These are phyloP conservation scores for Eristalis intricaria DNA, from an alignment of 2,888 invertebrate genomes.

Conservation along the genomic window DNA sequence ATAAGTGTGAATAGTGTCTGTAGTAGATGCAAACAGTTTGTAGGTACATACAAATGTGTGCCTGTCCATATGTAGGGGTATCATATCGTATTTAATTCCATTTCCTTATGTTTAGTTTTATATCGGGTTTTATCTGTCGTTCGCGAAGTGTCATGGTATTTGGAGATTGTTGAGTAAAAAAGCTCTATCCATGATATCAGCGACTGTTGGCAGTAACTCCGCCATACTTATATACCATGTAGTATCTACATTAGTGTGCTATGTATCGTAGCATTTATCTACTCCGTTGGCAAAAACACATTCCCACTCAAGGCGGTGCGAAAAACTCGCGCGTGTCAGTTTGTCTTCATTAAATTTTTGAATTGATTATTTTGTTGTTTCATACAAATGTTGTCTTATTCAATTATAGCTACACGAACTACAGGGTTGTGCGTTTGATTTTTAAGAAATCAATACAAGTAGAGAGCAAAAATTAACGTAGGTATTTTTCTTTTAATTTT, in stretches of 20 bases:
- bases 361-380: not conserved
- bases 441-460: too few relatives aligned
- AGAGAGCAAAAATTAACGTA: too few relatives aligned
- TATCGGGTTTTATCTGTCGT: slow-evolving; percentile 53
- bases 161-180: slow-evolving; percentile 54
- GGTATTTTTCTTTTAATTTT: too few relatives aligned
- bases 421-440: too few relatives aligned
- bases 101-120: slow-evolving; percentile 49
- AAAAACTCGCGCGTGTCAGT: not conserved
- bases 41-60: not conserved
- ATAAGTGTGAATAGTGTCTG: not conserved
- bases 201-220: slow-evolving; percentile 42
- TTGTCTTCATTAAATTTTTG: not conserved
- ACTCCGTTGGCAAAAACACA: not conserved
- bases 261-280: not conserved
- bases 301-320: not conserved
- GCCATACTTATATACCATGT: not conserved
- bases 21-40: not conserved
- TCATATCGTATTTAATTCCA: slow-evolving; percentile 45
- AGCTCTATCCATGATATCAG: slow-evolving; percentile 54
- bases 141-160: slow-evolving; percentile 36
- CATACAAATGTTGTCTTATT: not conserved
- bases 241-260: not conserved
- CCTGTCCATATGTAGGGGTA: slow-evolving; percentile 17
- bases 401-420: not conserved